A percentile compares a stretch with the other conserved stretches of the same genome.
These are phyloP conservation scores for Chaetodon auriga DNA, from an alignment of 2,113 vertebrate species.

Conservation along the genomic window DNA sequence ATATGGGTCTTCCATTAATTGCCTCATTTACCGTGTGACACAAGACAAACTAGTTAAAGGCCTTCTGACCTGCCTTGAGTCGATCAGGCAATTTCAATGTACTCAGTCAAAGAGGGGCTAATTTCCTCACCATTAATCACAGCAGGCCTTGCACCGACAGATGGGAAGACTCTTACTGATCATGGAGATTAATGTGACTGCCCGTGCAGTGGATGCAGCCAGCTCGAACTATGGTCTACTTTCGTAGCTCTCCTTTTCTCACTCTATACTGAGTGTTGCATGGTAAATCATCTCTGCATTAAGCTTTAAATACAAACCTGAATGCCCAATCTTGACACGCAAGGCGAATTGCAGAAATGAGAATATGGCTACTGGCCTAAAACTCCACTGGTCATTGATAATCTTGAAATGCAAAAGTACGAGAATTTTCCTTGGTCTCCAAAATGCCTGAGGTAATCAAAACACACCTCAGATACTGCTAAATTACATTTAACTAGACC, in stretches of 20 bases:
- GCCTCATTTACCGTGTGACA: conserved; percentile 66
- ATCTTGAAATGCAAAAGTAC: conserved; percentile 25
- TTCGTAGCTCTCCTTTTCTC: background rate
- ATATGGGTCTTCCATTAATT: conserved; percentile 57
- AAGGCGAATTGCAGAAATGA: background rate
- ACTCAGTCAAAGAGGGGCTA: conserved; percentile 61
- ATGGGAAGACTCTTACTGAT: conserved; percentile 52
- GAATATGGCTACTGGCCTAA: background rate
- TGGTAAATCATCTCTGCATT: background rate
- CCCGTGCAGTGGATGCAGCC: conserved; percentile 21
- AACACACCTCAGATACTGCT: conserved; percentile 62
- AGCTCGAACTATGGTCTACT: background rate
- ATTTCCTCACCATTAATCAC: conserved; percentile 75
- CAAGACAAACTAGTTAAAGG: conserved; percentile 72
- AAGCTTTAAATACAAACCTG: background rate
- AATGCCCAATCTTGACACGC: background rate
- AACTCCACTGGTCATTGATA: conserved; percentile 14
- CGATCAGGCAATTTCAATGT: conserved; percentile 42
- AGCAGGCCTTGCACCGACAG: conserved; percentile 45
- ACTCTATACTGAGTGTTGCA: background rate
- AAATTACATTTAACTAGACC: conserved; percentile 57
- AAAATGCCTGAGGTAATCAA: conserved; percentile 59
- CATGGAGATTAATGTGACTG: conserved; percentile 63
- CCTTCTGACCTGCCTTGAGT: conserved; percentile 34
- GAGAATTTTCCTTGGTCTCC: conserved; percentile 52